Base-by-base conservation (phyloP, 2,888 invertebrate species). In the Oithona nana region DNA sequence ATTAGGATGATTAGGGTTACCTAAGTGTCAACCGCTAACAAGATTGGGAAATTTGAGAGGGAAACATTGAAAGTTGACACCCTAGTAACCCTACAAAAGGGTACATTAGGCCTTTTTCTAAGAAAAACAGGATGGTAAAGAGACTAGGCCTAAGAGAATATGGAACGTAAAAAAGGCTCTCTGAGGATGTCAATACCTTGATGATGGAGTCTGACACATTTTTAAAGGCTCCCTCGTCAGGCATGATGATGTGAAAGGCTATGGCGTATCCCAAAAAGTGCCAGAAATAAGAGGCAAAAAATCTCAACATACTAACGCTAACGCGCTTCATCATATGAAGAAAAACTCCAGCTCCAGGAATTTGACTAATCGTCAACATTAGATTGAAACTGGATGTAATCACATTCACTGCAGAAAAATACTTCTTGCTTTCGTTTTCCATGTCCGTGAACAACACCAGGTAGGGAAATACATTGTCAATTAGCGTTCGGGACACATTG, bases 161-260 rank as follows among this genome's bases (percentile, higher is more conserved):
- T n/a, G n/a, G n/a, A n/a, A n/a, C n/a, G n/a, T n/a, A n/a, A 48
- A 16, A 48, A 48, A 13, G 16, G 48, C 16, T 48, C 13, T 13
- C 48, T 48, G 16, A 48, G 16, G 11, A 48, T 16, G 11, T 13
- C 22, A n/a, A 3, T 48, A 59, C 59, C 59, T 59, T 59, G 1
- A 59, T 59, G 2, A 59, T 13, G 28, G 59, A 30, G 22, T 31
- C 49, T 22, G 16, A 16, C 13, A 59, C 16, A 8, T 28, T 31
- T 2, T n/a, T 16, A 24, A 59, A 59, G 13, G 39, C 59, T 8
- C 26, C 31, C 31, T 31, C 48, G 3, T 59, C n/a, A 2, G 59
- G 59, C 39, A 59, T 26, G 39, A 59, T n/a, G 26, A 59, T 59
- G 24, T 59, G 59, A 39, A 31, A 59, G 39, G 39, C 39, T 16